Evolutionary conservation across 2,113 vertebrate species (phyloP), one percentile per base, ranked within the genome.

Genomic region (Todiramphus saurophagus): DNA sequence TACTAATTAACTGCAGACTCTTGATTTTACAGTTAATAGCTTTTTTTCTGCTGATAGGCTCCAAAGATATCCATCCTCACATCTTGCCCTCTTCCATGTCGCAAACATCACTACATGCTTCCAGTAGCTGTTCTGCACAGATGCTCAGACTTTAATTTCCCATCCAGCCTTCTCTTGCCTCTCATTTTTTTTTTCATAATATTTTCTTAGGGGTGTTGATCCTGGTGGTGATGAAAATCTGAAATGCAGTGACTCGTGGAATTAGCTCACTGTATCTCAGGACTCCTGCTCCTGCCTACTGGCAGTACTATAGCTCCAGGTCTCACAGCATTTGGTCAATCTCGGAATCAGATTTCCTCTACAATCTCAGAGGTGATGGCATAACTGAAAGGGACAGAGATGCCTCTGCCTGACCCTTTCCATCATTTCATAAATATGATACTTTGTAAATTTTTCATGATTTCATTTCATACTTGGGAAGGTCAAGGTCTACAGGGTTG

Each of bases 51-150:
- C 53, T 81, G 46, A 17, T 10, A 15, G 11, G 19, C 51, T 62
- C 35, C 33, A 50, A 8, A 67, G 62, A 11, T 6, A 16, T 5
- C 51, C 31, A 6, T 23, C 19, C 70, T 46, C 60, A 27, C 10
- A 6, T 11, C 25, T 51, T 13, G 12, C 21, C 12, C 69, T 70
- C 20, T 74, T 24, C 31, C 16, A 3, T 31, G 9, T 5, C 31
- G 13, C 3, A 0, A 8, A 20, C 5, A 3, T 6, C 51, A 8
- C 41, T 24, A 4, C 1, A 0, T 23, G 13, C 19, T 11, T 59
- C 64, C 51, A 46, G 73, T 3, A 37, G 46, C 33, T 60, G 30
- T 5, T 62, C 11, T 16, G 33, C 63, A 44, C 28, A 46, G 27
- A 31, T 84, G 16, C 6, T n/a, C 82, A 68, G 20, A 4, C 39